Percentiles rank a stretch among this genome's conserved stretches.
Conservation (phyloP, 2,113 vertebrate genomes). For the Lamprologus sp. region DNA sequence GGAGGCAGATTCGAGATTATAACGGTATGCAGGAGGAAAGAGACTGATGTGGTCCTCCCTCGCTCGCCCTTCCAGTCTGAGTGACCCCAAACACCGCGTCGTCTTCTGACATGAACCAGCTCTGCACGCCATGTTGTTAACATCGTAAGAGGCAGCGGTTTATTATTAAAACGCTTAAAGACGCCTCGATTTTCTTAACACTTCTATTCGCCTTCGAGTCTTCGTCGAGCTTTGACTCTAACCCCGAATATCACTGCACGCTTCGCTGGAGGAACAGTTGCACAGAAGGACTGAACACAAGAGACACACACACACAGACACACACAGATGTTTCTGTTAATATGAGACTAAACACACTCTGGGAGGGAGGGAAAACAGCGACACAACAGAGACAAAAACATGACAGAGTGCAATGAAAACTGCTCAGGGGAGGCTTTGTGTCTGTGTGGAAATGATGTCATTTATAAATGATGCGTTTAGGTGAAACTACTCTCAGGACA, state of each 20-base stretch:
- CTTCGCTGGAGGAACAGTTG: not conserved
- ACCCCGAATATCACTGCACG: not conserved
- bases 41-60: not conserved
- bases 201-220: not conserved
- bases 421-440: not conserved
- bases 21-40: conserved; percentile 36
- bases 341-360: conserved; percentile 42
- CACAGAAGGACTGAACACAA: not conserved
- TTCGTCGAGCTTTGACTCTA: not conserved
- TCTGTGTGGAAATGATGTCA: not conserved
- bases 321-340: conserved; percentile 14
- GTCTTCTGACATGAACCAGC: conserved; percentile 19
- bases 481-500: not conserved
- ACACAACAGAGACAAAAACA: conserved; percentile 9
- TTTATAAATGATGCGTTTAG: not conserved
- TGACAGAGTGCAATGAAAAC: not conserved
- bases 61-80: not conserved
- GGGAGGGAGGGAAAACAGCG: not conserved
- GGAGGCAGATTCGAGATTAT: conserved; percentile 26
- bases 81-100: not conserved
- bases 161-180: not conserved
- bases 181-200: not conserved
- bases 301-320: not conserved
- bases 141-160: not conserved
- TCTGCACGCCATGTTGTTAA: not conserved